These are phyloP conservation scores for Pelusios castaneus DNA, from an alignment of 2,113 vertebrate genomes.

Conservation along the genomic window DNA sequence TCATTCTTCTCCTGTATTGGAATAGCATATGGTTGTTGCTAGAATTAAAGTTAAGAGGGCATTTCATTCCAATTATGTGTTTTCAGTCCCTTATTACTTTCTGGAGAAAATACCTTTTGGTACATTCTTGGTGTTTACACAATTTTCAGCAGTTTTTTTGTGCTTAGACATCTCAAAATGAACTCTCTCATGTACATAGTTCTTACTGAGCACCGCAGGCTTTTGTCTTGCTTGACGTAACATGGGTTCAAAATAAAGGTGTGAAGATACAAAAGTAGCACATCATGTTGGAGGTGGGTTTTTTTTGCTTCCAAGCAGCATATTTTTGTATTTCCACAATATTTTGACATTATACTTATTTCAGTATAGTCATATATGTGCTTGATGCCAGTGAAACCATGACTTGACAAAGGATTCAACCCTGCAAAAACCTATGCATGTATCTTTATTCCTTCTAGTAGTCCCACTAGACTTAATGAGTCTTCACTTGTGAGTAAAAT, in stretches of 20 bases:
- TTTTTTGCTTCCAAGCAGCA: background rate
- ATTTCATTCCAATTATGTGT: background rate
- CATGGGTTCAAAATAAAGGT: background rate
- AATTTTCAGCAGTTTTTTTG: conserved; percentile 25
- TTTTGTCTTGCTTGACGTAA: conserved; percentile 28
- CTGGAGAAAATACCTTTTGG: background rate
- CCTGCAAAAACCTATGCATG: fast-evolving
- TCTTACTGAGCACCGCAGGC: background rate
- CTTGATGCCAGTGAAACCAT: background rate
- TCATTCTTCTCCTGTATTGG: background rate
- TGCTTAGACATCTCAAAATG: background rate
- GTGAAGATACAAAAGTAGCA: background rate
- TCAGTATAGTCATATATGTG: background rate
- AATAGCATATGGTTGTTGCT: background rate
- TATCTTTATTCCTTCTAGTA: background rate
- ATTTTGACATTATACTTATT: background rate
- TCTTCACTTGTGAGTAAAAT: fast-evolving
- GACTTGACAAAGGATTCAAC: background rate
- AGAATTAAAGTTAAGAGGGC: background rate
- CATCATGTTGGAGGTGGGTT: background rate
- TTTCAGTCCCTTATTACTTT: background rate
- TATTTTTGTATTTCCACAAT: conserved; percentile 15
- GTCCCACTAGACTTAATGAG: background rate
- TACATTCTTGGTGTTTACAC: background rate
- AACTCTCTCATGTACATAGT: background rate